phyloP scores from a whole-genome alignment of 2,888 invertebrate species.

The Electrophaes corylata region DNA sequence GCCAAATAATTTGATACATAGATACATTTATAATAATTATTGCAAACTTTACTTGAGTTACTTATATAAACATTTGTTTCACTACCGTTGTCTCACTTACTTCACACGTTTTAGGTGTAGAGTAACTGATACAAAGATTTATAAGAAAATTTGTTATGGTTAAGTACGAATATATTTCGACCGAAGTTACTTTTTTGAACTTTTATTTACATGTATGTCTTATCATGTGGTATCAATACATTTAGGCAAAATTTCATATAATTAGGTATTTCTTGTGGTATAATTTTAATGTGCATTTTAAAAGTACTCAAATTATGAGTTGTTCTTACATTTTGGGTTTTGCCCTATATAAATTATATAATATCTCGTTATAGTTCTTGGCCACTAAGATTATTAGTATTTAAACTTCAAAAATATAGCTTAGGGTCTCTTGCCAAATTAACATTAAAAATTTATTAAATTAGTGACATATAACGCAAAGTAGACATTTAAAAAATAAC shows the following conservation, averaged over 20 bases:
- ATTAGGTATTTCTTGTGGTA: slow-evolving; percentile 1
- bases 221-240: not conserved
- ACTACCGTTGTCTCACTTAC: slow-evolving; percentile 49
- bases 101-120: slow-evolving; percentile 12
- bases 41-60: slow-evolving; percentile 67
- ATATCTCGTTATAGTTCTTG: not conserved
- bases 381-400: not conserved
- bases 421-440: too few species aligned
- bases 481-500: slow-evolving; percentile 2
- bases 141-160: slow-evolving; percentile 13
- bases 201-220: slow-evolving; percentile 20
- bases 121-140: slow-evolving; percentile 15
- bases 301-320: not conserved
- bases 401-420: not conserved
- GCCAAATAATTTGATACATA: slow-evolving; percentile 59
- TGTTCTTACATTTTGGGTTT: not conserved
- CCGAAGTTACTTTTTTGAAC: slow-evolving; percentile 7
- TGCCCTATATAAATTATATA: not conserved
- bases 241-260: slow-evolving; percentile 2
- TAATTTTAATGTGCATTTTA: not conserved
- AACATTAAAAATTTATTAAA: not conserved
- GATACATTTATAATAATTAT: slow-evolving; percentile 57
- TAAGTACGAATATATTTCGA: slow-evolving; percentile 12
- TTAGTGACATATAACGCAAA: slow-evolving; percentile 16
- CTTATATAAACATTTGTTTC: slow-evolving; percentile 38